Evolutionary conservation across 2,888 invertebrate species (phyloP), one percentile per base, ranked within the genome.

Genomic region (Miltochrista miniata): DNA sequence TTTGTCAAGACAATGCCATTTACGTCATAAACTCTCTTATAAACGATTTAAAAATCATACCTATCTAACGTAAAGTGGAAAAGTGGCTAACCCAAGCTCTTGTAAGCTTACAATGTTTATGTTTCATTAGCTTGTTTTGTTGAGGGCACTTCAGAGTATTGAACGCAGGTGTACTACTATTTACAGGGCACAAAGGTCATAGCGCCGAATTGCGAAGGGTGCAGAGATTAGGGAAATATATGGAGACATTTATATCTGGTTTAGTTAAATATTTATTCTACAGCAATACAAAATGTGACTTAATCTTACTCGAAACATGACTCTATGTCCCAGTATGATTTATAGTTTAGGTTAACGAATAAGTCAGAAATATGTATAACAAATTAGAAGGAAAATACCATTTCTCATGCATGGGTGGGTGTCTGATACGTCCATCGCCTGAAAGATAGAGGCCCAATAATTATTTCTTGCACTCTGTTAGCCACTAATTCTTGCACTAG

Each of bases 111-210:
- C 54, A 61, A 46, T 69, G 59, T 70, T 71, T 64, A 65, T 59
- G 68, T 71, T 72, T 68, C 63, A 72, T 72, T 71, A 67, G 56
- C 54, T 64, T 59, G 61, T 62, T 63, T 60, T 56, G 61, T 56
- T 55, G 58, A 61, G 63, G 56, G 61, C 59, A 67, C 72, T 70
- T 61, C 59, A 70, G 68, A 56, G 58, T 51, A 48, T 79, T 73
- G 79, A 68, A 74, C 81, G 61, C 87, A 89, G 88, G 88, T 87
- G 88, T 81, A 70, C 72, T 74, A 68, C 72, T 85, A 81, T 83
- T 81, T 77, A 74, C 72, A 67, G 73, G 68, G 75, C 63, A 64
- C 68, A 79, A 82, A 52, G 87, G 88, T 87, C 87, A 86, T 81
- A 85, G 79, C 75, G 81, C 83, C 70, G 74, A 74, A 79, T 74